These are phyloP conservation scores for Adoxophyes honmai DNA, from an alignment of 1,140 invertebrate genomes.

Conservation along the genomic window DNA sequence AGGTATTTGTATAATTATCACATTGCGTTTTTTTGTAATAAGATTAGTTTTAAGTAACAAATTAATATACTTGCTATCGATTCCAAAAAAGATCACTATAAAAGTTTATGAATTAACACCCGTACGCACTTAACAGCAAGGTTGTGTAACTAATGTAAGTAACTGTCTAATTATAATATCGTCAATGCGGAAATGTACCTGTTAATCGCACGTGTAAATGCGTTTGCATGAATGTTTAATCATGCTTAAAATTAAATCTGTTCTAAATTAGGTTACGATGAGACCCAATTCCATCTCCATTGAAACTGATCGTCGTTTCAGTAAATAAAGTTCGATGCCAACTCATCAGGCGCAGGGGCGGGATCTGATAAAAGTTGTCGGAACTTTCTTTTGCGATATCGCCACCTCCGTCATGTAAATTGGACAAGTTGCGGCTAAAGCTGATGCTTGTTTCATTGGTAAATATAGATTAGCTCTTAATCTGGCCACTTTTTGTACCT, in stretches of 20 bases:
- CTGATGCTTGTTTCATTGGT: constrained; percentile 64
- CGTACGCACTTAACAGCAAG: too few species aligned
- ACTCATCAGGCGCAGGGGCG: constrained; percentile 64
- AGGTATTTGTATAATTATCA: too few species aligned
- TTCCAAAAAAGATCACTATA: too few species aligned
- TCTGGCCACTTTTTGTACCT: constrained; percentile 50
- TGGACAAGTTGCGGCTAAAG: constrained; percentile 58
- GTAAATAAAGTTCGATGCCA: constrained; percentile 64
- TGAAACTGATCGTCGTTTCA: constrained; percentile 45
- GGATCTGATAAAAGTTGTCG: constrained; percentile 70
- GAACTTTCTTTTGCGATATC: constrained; percentile 71
- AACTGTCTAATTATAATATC: too few species aligned
- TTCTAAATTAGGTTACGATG: constrained; percentile 11
- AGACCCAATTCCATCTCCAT: constrained; percentile 43
- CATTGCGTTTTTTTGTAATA: too few species aligned
- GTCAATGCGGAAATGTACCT: too few species aligned
- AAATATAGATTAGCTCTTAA: constrained; percentile 64
- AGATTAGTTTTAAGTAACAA: too few species aligned
- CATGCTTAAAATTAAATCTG: not conserved
- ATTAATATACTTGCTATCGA: too few species aligned
- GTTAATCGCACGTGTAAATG: too few species aligned
- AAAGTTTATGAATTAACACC: too few species aligned
- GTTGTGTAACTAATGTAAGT: too few species aligned
- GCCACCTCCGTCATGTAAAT: constrained; percentile 72
- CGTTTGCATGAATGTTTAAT: too few species aligned